phyloP scores from a whole-genome alignment of 2,888 invertebrate genomes.

The Pristionchus entomophagus region DNA sequence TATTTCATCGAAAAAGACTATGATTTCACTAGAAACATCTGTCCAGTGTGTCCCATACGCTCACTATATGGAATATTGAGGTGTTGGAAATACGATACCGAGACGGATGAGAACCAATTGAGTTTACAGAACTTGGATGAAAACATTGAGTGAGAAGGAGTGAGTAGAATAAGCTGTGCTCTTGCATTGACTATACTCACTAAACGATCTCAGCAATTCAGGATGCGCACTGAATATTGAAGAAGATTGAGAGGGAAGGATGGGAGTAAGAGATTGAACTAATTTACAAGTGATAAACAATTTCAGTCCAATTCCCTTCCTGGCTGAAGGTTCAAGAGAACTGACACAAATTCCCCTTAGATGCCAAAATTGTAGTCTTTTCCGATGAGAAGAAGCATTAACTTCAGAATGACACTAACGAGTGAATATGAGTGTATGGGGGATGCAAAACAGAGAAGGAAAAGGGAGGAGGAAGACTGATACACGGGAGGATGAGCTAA shows the following conservation, averaged over 20 bases:
- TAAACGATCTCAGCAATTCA: background rate
- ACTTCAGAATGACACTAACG: background rate
- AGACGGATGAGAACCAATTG: background rate
- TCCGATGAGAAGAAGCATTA: background rate
- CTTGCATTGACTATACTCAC: no score
- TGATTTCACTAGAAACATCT: background rate
- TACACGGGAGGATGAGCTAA: constrained; percentile 24
- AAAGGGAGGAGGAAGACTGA: background rate
- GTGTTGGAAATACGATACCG: background rate
- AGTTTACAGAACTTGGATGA: background rate
- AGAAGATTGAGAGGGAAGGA: background rate
- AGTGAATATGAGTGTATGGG: background rate
- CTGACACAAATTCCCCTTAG: no score
- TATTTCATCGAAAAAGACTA: background rate
- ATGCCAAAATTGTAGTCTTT: constrained; percentile 17
- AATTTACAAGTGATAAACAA: no score
- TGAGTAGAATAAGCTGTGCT: background rate
- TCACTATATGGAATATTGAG: no score
- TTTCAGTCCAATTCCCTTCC: no score
- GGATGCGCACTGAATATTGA: constrained; percentile 2
- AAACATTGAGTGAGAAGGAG: background rate
- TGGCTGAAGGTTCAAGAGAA: no score
- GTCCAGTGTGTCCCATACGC: no score
- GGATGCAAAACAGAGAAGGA: background rate
- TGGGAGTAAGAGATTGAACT: no score